These are phyloP conservation scores for Falco peregrinus DNA, from an alignment of 2,797 vertebrate species.

Conservation along the genomic window DNA sequence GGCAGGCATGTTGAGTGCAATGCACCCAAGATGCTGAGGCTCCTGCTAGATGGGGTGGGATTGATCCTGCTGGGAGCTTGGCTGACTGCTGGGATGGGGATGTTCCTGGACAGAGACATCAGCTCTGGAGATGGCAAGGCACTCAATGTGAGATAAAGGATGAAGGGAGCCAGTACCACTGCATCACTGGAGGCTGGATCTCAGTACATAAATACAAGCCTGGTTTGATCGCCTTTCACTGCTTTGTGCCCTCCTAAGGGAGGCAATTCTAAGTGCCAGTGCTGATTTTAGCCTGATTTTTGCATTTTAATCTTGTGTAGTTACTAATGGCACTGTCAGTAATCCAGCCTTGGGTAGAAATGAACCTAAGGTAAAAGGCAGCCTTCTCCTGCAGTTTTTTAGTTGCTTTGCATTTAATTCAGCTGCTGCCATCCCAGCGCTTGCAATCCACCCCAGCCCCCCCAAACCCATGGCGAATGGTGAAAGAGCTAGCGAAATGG, in stretches of 20 bases:
- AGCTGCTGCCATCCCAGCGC: neutral
- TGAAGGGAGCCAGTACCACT: neutral
- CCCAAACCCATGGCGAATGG: neutral
- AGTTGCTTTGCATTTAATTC: neutral
- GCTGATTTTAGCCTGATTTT: neutral
- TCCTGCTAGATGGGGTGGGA: neutral
- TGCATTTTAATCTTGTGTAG: neutral
- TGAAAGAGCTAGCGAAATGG: neutral
- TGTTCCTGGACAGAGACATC: neutral
- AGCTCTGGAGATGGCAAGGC: neutral
- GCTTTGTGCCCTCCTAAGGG: neutral
- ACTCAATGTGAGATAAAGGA: fast-evolving
- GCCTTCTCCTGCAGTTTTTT: neutral
- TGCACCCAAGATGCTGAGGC: fast-evolving
- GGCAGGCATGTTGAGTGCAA: fast-evolving
- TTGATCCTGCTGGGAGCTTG: fast-evolving
- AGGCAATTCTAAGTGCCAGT: neutral
- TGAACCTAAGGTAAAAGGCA: neutral
- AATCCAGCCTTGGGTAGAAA: neutral
- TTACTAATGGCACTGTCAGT: neutral
- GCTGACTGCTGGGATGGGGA: neutral
- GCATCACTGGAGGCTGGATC: neutral
- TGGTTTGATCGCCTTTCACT: neutral
- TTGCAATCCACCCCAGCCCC: neutral
- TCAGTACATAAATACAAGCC: neutral